Evolutionary conservation across 2,797 vertebrate species (phyloP), one percentile per base, ranked within the genome.

Genomic region (Brachyalestes nurse): DNA sequence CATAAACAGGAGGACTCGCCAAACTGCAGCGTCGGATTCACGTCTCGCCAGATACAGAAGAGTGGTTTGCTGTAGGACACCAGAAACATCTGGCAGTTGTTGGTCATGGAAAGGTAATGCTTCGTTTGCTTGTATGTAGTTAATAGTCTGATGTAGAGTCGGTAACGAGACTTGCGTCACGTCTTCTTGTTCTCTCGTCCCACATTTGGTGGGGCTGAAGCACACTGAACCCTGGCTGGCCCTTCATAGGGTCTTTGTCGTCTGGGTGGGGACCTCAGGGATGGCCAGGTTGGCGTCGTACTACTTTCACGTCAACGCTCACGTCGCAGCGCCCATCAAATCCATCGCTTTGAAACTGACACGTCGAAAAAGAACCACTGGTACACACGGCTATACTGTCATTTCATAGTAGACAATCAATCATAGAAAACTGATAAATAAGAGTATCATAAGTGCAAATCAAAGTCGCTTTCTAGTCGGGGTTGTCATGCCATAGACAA

Each of bases 191-290:
- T 73, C n/a, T 60, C 69, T 69, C 28, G 23, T 72, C 61, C 55
- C 34, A 53, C 77, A 55, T 78, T 79, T 80, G 70, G 76, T 77
- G 23, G 60, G 70, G 61, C 60, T 55, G 19, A 75, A 65, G 60
- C 57, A 71, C 28, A 73, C 16, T 67, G 72, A 75, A 70, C 67
- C 53, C 51, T 80, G 82, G 79, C 74, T 12, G 81, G 82, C 83
- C 86, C 84, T 85, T 87, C 84, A 86, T 87, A 79, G 86, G 78
- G 80, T 82, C 77, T 86, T 77, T 55, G 25, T 77, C 45, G 69
- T 66, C 57, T 14, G n/a, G 34, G 57, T 69, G 13, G 53, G 80
- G 75, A 86, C 86, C 84, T 86, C 83, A 86, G 83, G 84, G 84
- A 81, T 55, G 65, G 72, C 25, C 70, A 58, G 64, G 81, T 42